Evolutionary conservation across 2,888 invertebrate genomes (phyloP).

Genomic region (Drosophila barbarae): DNA sequence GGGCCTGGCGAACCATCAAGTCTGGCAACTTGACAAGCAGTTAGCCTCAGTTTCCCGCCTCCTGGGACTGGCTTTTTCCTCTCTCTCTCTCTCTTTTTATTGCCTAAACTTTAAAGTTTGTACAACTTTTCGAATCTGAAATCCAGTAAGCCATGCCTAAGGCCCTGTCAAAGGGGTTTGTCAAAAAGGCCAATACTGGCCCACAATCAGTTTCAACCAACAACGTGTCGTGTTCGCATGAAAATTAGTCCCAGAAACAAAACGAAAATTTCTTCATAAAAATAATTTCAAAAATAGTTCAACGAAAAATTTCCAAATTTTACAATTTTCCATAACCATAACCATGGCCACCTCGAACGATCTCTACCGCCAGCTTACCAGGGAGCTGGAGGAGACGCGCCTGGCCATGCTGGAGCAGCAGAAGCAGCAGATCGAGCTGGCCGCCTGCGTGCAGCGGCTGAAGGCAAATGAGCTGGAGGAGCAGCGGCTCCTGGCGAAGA

Average conservation of each 20-base stretch:
- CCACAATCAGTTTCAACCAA: background rate
- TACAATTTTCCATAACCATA: background rate
- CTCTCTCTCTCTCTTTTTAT: background rate
- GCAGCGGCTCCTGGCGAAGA: background rate
- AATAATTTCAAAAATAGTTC: background rate
- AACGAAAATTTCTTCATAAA: background rate
- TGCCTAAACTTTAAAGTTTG: background rate
- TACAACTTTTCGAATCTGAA: background rate
- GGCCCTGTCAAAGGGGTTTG: background rate
- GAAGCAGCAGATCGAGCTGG: background rate
- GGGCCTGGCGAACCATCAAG: slow-evolving; percentile 1
- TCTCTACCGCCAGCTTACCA: background rate
- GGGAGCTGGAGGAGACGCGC: background rate
- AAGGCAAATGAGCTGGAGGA: background rate
- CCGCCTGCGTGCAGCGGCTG: background rate
- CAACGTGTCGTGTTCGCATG: background rate
- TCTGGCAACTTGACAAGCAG: slow-evolving; percentile 15
- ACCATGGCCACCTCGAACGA: background rate
- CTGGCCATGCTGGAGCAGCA: background rate
- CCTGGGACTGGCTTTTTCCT: background rate
- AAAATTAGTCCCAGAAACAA: background rate
- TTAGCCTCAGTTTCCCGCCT: background rate
- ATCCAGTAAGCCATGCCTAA: background rate
- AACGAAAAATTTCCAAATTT: background rate
- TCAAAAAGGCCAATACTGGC: background rate